Conservation (phyloP, 2,888 invertebrate genomes). For the Antitype chi region DNA sequence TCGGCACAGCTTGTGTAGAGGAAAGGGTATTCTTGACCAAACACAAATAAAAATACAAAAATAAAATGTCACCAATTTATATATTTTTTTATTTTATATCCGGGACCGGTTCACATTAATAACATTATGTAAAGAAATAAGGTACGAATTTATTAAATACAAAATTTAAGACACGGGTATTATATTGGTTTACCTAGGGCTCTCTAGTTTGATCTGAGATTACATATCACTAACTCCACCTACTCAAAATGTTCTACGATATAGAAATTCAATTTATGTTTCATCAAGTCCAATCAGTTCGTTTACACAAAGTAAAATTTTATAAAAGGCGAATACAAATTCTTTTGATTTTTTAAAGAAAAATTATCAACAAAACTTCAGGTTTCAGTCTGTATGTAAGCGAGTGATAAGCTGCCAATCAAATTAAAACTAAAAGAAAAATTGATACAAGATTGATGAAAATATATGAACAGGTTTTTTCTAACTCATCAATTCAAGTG, state of each 20-base stretch:
- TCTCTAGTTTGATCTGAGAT: conserved; percentile 79
- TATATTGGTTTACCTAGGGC: conserved; percentile 69
- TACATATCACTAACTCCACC: conserved; percentile 70
- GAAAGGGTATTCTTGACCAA: background rate
- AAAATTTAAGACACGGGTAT: conserved; percentile 83
- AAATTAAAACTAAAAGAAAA: background rate
- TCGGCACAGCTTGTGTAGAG: background rate
- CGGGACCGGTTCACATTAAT: conserved; percentile 85
- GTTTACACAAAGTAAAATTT: conserved; percentile 57
- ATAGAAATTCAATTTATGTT: conserved; percentile 43
- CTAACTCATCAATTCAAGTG: conserved; percentile 25
- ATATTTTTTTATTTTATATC: conserved; percentile 83
- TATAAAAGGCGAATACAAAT: conserved; percentile 51
- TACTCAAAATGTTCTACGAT: conserved; percentile 57
- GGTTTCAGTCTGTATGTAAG: conserved; percentile 27
- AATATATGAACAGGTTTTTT: conserved; percentile 25
- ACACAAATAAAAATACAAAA: conserved; percentile 65
- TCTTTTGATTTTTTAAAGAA: conserved; percentile 34
- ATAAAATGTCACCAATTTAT: conserved; percentile 74
- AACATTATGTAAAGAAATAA: conserved; percentile 87
- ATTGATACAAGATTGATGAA: conserved; percentile 9
- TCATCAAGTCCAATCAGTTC: conserved; percentile 54
- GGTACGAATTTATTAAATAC: conserved; percentile 82
- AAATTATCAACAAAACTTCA: conserved; percentile 52
- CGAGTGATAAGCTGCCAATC: conserved; percentile 45